These are phyloP conservation scores for Rhombomys opimus DNA, from an alignment of 2,113 vertebrate genomes.

Conservation along the genomic window DNA sequence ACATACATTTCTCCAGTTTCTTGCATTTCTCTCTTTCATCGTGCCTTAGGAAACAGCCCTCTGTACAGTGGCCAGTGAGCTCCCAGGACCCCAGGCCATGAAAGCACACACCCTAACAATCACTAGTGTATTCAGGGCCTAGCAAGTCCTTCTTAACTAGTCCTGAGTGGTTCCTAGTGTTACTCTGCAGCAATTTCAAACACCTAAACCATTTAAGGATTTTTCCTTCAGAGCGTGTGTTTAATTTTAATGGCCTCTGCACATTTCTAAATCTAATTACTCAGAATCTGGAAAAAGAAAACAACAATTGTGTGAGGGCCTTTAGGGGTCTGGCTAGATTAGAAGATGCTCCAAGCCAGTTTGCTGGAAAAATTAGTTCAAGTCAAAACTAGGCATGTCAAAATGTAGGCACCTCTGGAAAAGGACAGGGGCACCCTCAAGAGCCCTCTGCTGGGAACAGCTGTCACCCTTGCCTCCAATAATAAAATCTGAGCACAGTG, in stretches of 20 bases:
- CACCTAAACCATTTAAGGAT: constrained; percentile 43
- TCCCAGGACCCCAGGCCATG: background rate
- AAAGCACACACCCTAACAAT: background rate
- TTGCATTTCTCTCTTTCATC: background rate
- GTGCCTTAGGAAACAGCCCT: background rate
- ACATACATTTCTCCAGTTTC: background rate
- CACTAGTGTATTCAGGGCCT: background rate
- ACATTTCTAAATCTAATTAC: constrained; percentile 58
- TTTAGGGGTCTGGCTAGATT: background rate
- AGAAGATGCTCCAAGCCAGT: background rate
- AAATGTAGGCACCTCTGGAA: background rate
- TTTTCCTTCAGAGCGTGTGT: background rate
- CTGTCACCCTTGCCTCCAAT: background rate
- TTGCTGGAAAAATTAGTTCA: background rate
- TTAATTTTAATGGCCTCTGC: constrained; percentile 50
- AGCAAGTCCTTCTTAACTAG: background rate
- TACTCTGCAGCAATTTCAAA: constrained; percentile 6
- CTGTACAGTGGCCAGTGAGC: background rate
- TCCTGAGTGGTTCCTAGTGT: background rate
- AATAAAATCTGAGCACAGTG: background rate
- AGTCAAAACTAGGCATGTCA: background rate
- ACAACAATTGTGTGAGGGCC: background rate
- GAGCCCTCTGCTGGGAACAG: background rate
- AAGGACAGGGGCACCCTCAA: background rate
- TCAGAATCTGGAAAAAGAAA: constrained; percentile 45